Base-by-base conservation (phyloP, 2,113 vertebrate genomes). In the Poeciliopsis retropinna region DNA sequence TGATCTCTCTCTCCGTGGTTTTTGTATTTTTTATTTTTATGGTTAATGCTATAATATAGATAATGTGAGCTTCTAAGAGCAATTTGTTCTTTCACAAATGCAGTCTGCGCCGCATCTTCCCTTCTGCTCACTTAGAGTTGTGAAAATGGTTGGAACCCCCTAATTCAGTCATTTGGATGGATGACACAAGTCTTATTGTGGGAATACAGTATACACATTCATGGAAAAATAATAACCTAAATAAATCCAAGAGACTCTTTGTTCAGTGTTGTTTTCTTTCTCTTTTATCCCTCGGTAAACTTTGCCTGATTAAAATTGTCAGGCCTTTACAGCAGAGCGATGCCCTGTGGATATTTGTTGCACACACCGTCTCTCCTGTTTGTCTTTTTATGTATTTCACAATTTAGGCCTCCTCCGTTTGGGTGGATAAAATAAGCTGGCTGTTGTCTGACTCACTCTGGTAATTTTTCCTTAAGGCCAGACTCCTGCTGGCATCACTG, bases 391-490 rank as follows among this genome's bases (percentile, higher is more conserved):
- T 54, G 19, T 54, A 31, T 60, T 32, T 72, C 14, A 62, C 17
- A 60, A 32, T 64, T 67, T 32, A n/a, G 5, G 5, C 67, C 34
- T 0, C 54, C 9, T 27, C 39, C n/a, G 51, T 29, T 17, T 62
- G 0, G 19, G 60, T 75, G 61, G 57, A 68, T 70, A 75, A 76
- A 86, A 78, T 34, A 75, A 72, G 54, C 69, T 2, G 11, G 51
- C 12, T 22, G 61, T 72, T 29, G 28, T 44, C 29, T 77, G 70
- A 87, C 79, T 91, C 88, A 84, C 68, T 62, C 47, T 44, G 37
- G 27, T 71, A 41, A 2, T 67, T 57, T 57, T 73, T 63, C 61
- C 37, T 41, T 73, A 22, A 31, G 70, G 61, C 86, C 60, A 17
- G 61, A 63, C 76, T 61, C 31, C 60, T 60, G 64, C 65, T 83